phyloP scores from a whole-genome alignment of 1,140 invertebrate genomes.

The Planococcus citri region DNA sequence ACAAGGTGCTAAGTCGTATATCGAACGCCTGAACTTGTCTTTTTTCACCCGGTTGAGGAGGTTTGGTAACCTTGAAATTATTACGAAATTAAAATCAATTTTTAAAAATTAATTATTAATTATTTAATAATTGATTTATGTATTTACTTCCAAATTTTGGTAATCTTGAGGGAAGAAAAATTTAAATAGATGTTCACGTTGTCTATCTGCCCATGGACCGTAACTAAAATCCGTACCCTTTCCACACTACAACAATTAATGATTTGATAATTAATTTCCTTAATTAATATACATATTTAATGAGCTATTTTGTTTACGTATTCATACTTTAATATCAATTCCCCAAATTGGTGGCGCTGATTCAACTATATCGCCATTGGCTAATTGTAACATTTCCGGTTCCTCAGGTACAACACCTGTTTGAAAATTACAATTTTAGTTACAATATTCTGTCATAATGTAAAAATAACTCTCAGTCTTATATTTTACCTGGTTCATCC shows the following conservation, averaged over 20 bases:
- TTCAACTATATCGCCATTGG: constrained; percentile 85
- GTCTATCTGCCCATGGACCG: constrained; percentile 95
- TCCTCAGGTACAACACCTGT: constrained; percentile 71
- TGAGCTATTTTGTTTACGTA: too few relatives aligned
- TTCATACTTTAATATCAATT: constrained; percentile 76
- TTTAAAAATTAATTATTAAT: constrained; percentile 21
- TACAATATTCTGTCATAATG: not conserved
- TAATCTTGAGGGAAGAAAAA: constrained; percentile 87
- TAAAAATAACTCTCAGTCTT: not conserved
- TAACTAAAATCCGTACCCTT: constrained; percentile 96
- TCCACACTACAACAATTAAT: constrained; percentile 48
- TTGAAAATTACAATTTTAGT: not conserved
- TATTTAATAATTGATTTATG: constrained; percentile 4
- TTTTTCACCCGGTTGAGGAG: constrained; percentile 71
- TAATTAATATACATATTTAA: not conserved
- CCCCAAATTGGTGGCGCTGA: constrained; percentile 87
- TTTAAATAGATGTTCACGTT: constrained; percentile 86
- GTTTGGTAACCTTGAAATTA: constrained; percentile 48
- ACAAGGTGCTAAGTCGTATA: constrained; percentile 75
- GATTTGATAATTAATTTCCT: not conserved
- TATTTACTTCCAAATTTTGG: constrained; percentile 31
- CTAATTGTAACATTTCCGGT: constrained; percentile 75
- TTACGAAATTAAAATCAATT: constrained; percentile 21
- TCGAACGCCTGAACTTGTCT: constrained; percentile 84
- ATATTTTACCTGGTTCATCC: constrained; percentile 68